These are phyloP conservation scores for Tetrao urogallus DNA, from an alignment of 2,113 vertebrate genomes.

Conservation along the genomic window DNA sequence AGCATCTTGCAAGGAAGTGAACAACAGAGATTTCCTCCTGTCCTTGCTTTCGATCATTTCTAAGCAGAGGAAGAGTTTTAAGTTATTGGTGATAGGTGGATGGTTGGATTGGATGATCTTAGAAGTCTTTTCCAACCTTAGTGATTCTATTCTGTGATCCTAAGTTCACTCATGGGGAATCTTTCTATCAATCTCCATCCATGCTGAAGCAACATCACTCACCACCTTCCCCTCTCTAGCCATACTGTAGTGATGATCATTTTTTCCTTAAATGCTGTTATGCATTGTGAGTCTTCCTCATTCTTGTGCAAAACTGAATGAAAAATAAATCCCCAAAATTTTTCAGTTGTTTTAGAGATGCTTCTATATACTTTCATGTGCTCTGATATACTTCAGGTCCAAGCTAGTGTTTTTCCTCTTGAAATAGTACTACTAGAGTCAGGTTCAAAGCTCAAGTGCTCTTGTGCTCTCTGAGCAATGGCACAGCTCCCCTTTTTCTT, in stretches of 20 bases:
- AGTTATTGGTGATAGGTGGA: background rate
- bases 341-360: background rate
- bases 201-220: background rate
- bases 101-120: too few species aligned
- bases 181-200: background rate
- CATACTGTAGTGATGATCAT: background rate
- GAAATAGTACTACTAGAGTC: background rate
- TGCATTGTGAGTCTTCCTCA: background rate
- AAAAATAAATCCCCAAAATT: background rate
- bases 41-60: background rate
- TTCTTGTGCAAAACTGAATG: background rate
- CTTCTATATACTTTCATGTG: background rate
- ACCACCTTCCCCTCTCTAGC: background rate
- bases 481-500: background rate
- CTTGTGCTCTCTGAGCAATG: background rate
- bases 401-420: background rate
- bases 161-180: accelerated
- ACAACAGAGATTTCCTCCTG: background rate
- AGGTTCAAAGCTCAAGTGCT: background rate
- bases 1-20: background rate
- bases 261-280: background rate
- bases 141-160: too few species aligned
- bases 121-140: too few species aligned
- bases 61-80: background rate
- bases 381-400: background rate